Evolutionary conservation across 2,113 vertebrate genomes (phyloP).

Genomic region (Ceyx melanurus): DNA sequence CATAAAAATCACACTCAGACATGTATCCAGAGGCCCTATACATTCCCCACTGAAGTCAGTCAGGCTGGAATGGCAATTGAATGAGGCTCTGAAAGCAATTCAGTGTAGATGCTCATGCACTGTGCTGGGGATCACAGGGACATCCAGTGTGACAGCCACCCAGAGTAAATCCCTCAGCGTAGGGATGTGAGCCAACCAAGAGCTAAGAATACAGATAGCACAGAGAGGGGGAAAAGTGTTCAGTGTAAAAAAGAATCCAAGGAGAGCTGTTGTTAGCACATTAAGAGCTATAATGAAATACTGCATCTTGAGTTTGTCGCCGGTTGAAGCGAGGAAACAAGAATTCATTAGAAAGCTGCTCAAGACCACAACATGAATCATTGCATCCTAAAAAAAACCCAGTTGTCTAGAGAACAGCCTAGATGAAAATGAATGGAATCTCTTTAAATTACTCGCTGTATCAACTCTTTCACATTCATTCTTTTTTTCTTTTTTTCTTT

Average conservation of each 20-base stretch:
- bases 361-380: conserved; percentile 62
- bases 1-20: neutral
- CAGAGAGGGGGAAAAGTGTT: neutral
- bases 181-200: neutral
- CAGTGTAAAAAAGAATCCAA: neutral
- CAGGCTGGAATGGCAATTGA: neutral
- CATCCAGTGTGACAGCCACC: neutral
- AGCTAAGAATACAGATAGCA: neutral
- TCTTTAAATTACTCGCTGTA: conserved; percentile 64
- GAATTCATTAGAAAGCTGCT: conserved; percentile 60
- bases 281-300: conserved; percentile 53
- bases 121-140: neutral
- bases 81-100: neutral
- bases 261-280: conserved; percentile 5
- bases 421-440: conserved; percentile 68
- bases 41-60: neutral
- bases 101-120: neutral
- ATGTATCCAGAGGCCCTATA: neutral
- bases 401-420: conserved; percentile 30
- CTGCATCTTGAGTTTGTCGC: conserved; percentile 40
- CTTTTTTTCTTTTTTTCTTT: conserved; percentile 18
- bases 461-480: conserved; percentile 48
- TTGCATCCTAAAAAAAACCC: conserved; percentile 48
- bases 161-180: neutral
- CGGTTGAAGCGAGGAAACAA: conserved; percentile 37